Evolutionary conservation across 1,140 invertebrate species (phyloP).

Genomic region (Drosophila bifasciata): DNA sequence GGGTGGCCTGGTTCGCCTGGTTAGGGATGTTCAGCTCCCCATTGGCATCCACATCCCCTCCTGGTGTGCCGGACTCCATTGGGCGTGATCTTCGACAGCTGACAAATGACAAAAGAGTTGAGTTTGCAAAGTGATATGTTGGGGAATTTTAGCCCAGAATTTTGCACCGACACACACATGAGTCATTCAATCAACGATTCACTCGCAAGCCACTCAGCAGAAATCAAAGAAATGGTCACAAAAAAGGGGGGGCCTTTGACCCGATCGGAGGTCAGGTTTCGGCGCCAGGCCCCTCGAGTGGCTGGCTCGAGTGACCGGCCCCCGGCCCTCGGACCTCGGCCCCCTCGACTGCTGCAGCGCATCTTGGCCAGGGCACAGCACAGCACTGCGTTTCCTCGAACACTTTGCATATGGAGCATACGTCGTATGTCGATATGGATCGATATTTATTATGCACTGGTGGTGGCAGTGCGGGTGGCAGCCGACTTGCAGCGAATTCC

Average conservation of each 20-base stretch:
- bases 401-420: conserved; percentile 43
- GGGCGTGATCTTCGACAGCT: conserved; percentile 16
- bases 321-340: conserved; percentile 5
- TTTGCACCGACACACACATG: not conserved
- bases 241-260: conserved; percentile 45
- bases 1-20: not conserved
- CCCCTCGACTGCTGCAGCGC: not conserved
- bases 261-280: conserved; percentile 54
- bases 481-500: conserved; percentile 11
- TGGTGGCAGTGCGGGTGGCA: conserved; percentile 26
- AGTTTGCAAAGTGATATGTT: not conserved
- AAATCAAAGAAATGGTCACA: conserved; percentile 29
- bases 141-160: conserved; percentile 24
- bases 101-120: not conserved
- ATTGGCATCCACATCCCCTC: conserved; percentile 20
- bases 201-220: conserved; percentile 29
- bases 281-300: conserved; percentile 43
- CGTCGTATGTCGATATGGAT: conserved; percentile 38
- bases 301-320: not conserved
- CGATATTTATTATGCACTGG: conserved; percentile 30
- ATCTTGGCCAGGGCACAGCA: conserved; percentile 13
- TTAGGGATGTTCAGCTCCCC: conserved; percentile 24
- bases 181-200: conserved; percentile 16
- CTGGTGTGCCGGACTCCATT: conserved; percentile 30
- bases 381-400: conserved; percentile 27